phyloP scores from a whole-genome alignment of 1,140 invertebrate genomes.

The Thaumatotibia leucotreta region DNA sequence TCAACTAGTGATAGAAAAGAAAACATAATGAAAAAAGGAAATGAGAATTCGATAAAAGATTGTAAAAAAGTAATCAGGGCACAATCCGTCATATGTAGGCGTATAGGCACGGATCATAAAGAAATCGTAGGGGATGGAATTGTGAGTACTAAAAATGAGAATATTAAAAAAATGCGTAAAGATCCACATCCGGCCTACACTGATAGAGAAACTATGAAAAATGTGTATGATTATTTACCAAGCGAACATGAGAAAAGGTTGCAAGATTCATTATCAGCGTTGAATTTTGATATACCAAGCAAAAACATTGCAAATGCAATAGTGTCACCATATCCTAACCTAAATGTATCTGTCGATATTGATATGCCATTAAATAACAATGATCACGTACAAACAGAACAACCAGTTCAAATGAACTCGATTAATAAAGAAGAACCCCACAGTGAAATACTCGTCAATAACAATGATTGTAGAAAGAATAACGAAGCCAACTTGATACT shows the following conservation, averaged over 20 bases:
- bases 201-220: not conserved
- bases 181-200: not conserved
- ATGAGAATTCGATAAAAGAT: not conserved
- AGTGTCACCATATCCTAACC: not conserved
- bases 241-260: not conserved
- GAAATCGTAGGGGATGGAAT: not conserved
- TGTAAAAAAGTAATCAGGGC: not conserved
- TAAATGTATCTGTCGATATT: not conserved
- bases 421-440: not conserved
- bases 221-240: not conserved
- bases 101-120: not conserved
- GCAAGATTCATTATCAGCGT: not conserved
- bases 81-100: not conserved
- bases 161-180: not conserved
- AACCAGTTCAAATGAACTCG: not conserved
- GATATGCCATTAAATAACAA: not conserved
- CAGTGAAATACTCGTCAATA: not conserved
- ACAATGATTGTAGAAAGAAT: not conserved
- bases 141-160: not conserved
- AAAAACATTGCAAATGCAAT: not conserved
- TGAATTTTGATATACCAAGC: not conserved
- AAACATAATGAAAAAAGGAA: not conserved
- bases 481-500: not conserved
- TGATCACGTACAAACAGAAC: not conserved
- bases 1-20: not conserved